These are phyloP conservation scores for Nomada goodeniana DNA, from an alignment of 2,888 invertebrate species.

Conservation along the genomic window DNA sequence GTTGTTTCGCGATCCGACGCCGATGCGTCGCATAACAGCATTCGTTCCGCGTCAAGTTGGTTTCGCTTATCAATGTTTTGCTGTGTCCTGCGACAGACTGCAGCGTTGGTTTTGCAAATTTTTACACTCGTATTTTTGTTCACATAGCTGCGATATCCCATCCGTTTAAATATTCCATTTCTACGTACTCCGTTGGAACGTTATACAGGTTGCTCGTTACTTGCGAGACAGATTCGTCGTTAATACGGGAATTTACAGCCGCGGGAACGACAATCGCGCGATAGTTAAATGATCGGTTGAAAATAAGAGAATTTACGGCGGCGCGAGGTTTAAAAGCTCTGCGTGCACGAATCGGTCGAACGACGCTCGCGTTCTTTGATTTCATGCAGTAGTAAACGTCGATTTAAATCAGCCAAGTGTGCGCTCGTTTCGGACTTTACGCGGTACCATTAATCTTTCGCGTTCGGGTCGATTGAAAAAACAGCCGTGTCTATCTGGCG, in stretches of 20 bases:
- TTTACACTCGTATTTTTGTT: neutral
- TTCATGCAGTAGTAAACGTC: constrained; percentile 50
- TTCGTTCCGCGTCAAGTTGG: constrained; percentile 5
- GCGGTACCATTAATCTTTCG: constrained; percentile 33
- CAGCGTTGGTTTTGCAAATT: neutral
- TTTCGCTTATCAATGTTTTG: constrained; percentile 23
- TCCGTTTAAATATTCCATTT: neutral
- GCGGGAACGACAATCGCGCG: neutral
- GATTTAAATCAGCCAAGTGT: constrained; percentile 47
- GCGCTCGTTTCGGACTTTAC: constrained; percentile 19
- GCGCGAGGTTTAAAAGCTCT: constrained; percentile 8
- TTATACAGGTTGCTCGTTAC: neutral
- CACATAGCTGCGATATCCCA: neutral
- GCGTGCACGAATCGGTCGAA: neutral
- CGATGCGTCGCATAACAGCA: neutral
- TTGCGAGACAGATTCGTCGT: neutral
- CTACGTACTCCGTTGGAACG: neutral
- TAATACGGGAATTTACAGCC: constrained; percentile 7
- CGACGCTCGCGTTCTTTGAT: constrained; percentile 17
- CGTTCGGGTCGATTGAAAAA: constrained; percentile 21
- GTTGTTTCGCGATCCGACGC: neutral
- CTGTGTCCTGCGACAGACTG: neutral
- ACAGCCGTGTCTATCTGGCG: neutral
- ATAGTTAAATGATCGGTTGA: constrained; percentile 16
- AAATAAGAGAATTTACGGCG: constrained; percentile 7